Evolutionary conservation across 2,797 vertebrate genomes (phyloP).

Genomic region (Acropternis orthonyx): DNA sequence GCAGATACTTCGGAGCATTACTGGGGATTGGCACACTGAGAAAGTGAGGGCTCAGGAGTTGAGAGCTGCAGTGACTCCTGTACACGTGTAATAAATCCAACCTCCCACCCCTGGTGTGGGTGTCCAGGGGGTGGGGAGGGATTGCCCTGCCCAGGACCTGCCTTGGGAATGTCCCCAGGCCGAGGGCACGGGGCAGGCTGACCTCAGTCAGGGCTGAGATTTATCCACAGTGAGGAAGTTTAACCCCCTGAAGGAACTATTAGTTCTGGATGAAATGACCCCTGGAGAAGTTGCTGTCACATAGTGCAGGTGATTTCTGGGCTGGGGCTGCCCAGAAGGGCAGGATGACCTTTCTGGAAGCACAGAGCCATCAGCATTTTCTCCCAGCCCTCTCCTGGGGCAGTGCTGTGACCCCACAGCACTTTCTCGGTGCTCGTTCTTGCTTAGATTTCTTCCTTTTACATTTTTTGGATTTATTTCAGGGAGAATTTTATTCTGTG

Average conservation of each 20-base stretch:
- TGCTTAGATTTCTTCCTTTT: background rate
- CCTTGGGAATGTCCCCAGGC: accelerated
- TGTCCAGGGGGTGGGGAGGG: background rate
- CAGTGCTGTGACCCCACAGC: background rate
- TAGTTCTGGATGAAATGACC: background rate
- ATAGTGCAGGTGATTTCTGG: background rate
- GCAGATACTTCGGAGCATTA: accelerated
- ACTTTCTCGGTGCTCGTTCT: background rate
- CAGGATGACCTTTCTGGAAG: background rate
- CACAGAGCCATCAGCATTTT: background rate
- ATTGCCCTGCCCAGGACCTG: accelerated
- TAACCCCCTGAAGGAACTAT: background rate
- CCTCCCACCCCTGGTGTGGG: too few relatives aligned
- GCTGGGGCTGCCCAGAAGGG: background rate
- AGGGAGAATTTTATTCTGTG: background rate
- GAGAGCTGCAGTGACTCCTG: accelerated
- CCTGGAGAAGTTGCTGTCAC: background rate
- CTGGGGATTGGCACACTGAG: background rate
- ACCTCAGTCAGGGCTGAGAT: background rate
- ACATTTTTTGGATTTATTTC: accelerated
- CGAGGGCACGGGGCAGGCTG: background rate
- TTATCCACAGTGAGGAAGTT: accelerated
- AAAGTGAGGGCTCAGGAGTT: background rate
- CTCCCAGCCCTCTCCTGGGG: background rate
- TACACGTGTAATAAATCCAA: background rate